These are phyloP conservation scores for Diaperis boleti DNA, from an alignment of 2,888 invertebrate genomes.

Conservation along the genomic window DNA sequence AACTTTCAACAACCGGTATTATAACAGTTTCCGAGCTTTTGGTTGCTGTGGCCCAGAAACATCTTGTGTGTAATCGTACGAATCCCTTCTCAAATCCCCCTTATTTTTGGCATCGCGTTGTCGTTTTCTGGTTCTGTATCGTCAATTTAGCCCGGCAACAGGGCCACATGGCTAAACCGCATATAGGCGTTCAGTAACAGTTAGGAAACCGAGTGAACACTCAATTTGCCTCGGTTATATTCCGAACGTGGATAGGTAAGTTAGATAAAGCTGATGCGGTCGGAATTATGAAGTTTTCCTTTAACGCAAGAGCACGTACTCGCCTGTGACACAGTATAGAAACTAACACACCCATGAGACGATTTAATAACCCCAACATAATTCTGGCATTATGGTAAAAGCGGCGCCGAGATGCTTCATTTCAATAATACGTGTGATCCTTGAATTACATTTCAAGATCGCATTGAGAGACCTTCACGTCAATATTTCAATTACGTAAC, in stretches of 20 bases:
- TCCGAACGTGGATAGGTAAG: conserved; percentile 28
- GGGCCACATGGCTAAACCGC: conserved; percentile 6
- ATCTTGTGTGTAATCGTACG: no score
- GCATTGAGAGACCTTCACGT: conserved; percentile 29
- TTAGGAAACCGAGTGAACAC: conserved; percentile 27
- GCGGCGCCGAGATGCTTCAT: conserved; percentile 37
- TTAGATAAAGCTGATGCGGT: conserved; percentile 32
- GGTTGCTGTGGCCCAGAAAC: no score
- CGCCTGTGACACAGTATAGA: conserved; percentile 18
- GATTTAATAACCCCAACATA: conserved; percentile 45
- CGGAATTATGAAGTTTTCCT: conserved; percentile 39
- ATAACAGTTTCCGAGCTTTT: no score
- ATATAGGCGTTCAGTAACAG: conserved; percentile 17
- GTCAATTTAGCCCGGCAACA: background rate
- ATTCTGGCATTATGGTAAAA: conserved; percentile 39
- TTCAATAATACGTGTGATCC: conserved; percentile 43
- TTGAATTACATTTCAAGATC: conserved; percentile 31
- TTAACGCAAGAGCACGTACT: conserved; percentile 30
- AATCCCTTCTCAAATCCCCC: background rate
- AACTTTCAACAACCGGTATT: no score
- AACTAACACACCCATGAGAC: conserved; percentile 37
- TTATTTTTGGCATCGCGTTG: background rate
- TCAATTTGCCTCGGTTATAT: conserved; percentile 32
- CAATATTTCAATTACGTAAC: conserved; percentile 43
- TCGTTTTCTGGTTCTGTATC: background rate